Conservation (phyloP, 1,140 invertebrate species). For the Venustaconcha ellipsiformis region DNA sequence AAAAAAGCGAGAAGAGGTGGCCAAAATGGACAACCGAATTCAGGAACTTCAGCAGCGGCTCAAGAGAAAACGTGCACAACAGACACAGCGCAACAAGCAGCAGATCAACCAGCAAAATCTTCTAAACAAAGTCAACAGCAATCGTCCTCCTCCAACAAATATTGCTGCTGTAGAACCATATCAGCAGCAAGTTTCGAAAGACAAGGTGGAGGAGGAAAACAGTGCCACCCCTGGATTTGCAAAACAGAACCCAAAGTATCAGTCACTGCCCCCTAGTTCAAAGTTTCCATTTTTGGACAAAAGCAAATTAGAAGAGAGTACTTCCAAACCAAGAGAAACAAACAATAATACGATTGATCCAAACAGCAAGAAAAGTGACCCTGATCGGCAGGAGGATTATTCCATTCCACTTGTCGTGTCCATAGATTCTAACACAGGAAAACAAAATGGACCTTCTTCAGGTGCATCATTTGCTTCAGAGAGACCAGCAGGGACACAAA, state of each 20-base stretch:
- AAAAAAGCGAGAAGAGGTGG: constrained; percentile 89
- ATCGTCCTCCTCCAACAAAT: constrained; percentile 47
- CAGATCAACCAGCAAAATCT: constrained; percentile 81
- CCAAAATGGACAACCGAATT: constrained; percentile 91
- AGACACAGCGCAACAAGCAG: constrained; percentile 85
- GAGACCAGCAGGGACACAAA: too few relatives aligned
- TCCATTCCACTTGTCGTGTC: constrained; percentile 36
- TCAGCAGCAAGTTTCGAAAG: constrained; percentile 71
- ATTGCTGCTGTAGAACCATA: constrained; percentile 90
- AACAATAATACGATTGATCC: constrained; percentile 38
- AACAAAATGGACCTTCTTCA: constrained; percentile 32
- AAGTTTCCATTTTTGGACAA: constrained; percentile 72
- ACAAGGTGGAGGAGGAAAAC: constrained; percentile 52
- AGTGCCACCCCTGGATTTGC: constrained; percentile 73
- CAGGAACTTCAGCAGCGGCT: constrained; percentile 92
- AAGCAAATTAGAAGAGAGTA: constrained; percentile 3
- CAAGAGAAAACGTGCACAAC: constrained; percentile 74
- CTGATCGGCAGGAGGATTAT: constrained; percentile 35
- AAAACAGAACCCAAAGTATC: constrained; percentile 93
- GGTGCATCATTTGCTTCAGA: neutral
- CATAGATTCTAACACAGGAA: constrained; percentile 31
- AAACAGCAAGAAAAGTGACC: constrained; percentile 13
- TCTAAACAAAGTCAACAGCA: constrained; percentile 78
- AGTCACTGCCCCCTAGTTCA: constrained; percentile 79
- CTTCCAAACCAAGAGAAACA: constrained; percentile 30